phyloP scores from a whole-genome alignment of 2,113 vertebrate species.

The Amphiprion percula region DNA sequence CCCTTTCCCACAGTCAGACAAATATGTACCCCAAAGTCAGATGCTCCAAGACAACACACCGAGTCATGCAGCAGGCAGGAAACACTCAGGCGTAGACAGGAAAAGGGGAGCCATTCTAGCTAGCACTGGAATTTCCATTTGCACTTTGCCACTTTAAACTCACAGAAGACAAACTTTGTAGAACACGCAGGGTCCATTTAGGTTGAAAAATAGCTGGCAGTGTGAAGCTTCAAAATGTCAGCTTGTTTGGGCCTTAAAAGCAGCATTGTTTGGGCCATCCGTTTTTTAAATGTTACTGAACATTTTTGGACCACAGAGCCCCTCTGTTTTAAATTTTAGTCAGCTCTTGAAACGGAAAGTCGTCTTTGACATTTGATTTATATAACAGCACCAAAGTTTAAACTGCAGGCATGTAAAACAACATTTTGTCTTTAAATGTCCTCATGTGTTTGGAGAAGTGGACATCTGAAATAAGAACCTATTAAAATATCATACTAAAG shows the following conservation, averaged over 20 bases:
- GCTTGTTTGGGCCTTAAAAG: conserved; percentile 27
- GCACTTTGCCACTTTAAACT: conserved; percentile 64
- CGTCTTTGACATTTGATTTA: no score
- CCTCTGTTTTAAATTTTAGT: not conserved
- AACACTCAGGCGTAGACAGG: conserved; percentile 83
- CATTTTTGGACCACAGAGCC: not conserved
- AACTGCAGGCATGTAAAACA: not conserved
- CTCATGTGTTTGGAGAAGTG: no score
- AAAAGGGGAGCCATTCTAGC: conserved; percentile 77
- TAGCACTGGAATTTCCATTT: conserved; percentile 81
- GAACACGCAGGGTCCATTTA: conserved; percentile 37
- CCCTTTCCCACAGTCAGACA: conserved; percentile 71
- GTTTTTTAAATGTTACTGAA: conserved; percentile 14
- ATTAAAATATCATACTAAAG: no score
- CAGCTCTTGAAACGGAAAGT: no score
- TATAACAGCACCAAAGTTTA: no score
- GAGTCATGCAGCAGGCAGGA: conserved; percentile 79
- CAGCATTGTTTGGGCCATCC: conserved; percentile 36
- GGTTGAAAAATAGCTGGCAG: conserved; percentile 36
- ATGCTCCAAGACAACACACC: conserved; percentile 78
- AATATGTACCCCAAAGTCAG: conserved; percentile 57
- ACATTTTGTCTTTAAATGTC: not conserved
- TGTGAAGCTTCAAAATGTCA: conserved; percentile 57
- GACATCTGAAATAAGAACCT: no score
- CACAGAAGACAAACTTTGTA: conserved; percentile 59